Base-by-base conservation (phyloP, 2,888 invertebrate genomes). In the Polydesmus complanatus region DNA sequence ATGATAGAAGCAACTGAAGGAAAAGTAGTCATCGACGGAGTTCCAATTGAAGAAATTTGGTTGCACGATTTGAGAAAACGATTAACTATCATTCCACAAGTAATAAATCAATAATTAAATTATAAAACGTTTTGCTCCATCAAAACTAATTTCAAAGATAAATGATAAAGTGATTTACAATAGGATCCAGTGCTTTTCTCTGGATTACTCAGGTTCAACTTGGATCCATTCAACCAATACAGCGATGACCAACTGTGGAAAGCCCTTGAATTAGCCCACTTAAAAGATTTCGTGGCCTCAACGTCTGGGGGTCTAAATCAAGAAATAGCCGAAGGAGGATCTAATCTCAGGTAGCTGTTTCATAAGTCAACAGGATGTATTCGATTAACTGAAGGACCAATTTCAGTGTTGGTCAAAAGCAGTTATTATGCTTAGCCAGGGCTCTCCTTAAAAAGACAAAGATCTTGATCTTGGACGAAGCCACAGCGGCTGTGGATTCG, bases 181-280 rank as follows among this genome's bases (percentile, higher is more conserved):
- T 86, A 96, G 79, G 96, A 96, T 77, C 94, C 95, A 0, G 89
- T 95, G 53, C 78, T 96, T 63, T 96, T 96, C 78, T 91, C 93
- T 21, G 95, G 95, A 56, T 85, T 85, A 3, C 77, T 96, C 67
- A 81, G 95, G 56, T 81, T 88, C 77, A 96, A 96, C 78, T 80
- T 96, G 64, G 96, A 96, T 78, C 96, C 96, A 1, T 90, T 94
- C 74, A 79, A 82, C 66, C 73, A 74, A 1, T 81, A 87, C 74
- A 75, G 79, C 1, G 95, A 96, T 69, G 84, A 83, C 0, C 85
- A 89, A 60, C 75, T 97, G 55, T 95, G 95, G 95, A 79, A 79
- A 57, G 85, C 91, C 25, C 75, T 96, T 49, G 89, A 92, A 68
- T 83, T 88, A 70, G 89, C 95, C 1, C 93, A 96, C 78, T 80